Conservation (phyloP, 2,888 invertebrate genomes). For the Drosophila borealis region DNA sequence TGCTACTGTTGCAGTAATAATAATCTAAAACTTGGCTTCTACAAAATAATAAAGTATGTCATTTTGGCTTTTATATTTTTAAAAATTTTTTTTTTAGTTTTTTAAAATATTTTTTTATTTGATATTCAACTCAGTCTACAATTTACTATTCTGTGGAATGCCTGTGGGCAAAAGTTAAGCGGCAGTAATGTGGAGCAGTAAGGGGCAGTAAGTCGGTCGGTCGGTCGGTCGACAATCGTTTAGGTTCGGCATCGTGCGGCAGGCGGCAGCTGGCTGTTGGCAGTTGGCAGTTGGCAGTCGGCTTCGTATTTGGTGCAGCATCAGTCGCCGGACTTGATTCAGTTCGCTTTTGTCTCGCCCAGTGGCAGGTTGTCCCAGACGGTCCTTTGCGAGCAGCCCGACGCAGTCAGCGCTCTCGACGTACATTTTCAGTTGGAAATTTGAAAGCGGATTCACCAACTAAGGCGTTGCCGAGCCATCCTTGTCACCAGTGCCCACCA, state of each 20-base stretch:
- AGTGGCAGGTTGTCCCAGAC: constrained; percentile 63
- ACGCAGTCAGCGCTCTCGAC: constrained; percentile 17
- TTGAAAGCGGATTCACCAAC: constrained; percentile 38
- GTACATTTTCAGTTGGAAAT: constrained; percentile 47
- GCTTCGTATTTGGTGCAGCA: constrained; percentile 40
- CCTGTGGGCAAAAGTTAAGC: constrained; percentile 6
- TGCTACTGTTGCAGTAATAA: background rate
- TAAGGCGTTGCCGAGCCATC: constrained; percentile 16
- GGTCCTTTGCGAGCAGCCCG: constrained; percentile 6
- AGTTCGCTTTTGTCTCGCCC: constrained; percentile 66
- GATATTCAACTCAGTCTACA: background rate
- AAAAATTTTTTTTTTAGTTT: no score
- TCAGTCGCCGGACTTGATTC: constrained; percentile 42
- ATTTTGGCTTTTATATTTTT: no score
- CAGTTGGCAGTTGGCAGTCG: constrained; percentile 2
- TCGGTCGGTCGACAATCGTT: background rate
- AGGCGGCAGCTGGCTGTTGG: background rate
- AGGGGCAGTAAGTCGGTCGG: background rate
- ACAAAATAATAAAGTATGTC: constrained; percentile 6
- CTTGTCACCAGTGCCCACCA: background rate
- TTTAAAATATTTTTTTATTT: background rate
- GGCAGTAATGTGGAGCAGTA: background rate
- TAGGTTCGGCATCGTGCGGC: constrained; percentile 23
- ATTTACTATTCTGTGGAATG: constrained; percentile 11
- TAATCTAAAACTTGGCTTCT: background rate